Evolutionary conservation across 2,797 vertebrate species (phyloP), one percentile per base, ranked within the genome.

Genomic region (Danio aesculapii): DNA sequence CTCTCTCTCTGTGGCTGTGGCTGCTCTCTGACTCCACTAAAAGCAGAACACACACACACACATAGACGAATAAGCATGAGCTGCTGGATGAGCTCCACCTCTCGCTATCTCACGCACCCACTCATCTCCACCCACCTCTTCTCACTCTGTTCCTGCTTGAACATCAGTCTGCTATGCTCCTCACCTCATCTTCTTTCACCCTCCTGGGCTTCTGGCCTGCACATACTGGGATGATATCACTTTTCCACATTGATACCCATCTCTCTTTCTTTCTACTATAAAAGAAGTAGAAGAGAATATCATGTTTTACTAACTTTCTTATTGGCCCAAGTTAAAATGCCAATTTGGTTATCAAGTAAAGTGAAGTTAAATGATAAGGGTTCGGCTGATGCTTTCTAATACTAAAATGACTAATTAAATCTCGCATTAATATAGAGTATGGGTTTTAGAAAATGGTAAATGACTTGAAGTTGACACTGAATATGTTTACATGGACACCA

Each of bases 201-300:
- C 87, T 91, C 79, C 87, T 85, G 86, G 88, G 87, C 88, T 88
- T 91, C 84, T 83, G 86, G 86, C 81, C 71, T 81, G 21, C 30
- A 30, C 30, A 30, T 30, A 30, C 30, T 30, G 30, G 30, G 30
- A 30, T 30, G 30, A 30, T 30, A 30, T 3, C 30, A 30, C 30
- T 30, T 30, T 30, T 30, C 30, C 30, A 30, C 30, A 30, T 30
- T 30, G 30, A 30, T 30, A 30, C 30, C 30, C 3, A 30, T 30
- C 3, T 30, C 30, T 30, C 30, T 30, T n/a, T n/a, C n/a, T n/a
- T n/a, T n/a, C n/a, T n/a, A n/a, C 30, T 30, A 1, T 1, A 30
- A 30, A 1, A 17, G 4, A 57, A 19, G 9, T 19, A 57, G 10
- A 57, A 57, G 55, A 10, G 17, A 5, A 19, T 3, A 17, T 39